Percentiles rank a stretch among this genome's conserved stretches.
Conservation (phyloP, 2,888 invertebrate species). For the Onchidella celtica region DNA sequence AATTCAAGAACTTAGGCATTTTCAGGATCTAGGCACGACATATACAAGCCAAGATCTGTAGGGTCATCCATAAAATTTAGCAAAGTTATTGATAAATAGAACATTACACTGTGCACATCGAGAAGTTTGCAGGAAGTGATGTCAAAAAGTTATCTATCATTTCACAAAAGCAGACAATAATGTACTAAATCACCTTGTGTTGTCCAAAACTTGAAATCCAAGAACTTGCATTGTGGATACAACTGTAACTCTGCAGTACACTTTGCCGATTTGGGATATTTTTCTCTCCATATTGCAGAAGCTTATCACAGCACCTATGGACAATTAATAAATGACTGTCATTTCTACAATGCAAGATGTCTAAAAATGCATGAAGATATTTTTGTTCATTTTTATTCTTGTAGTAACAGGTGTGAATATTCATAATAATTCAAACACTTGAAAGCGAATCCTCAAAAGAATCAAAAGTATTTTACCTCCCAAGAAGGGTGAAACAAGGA, state of each 20-base stretch:
- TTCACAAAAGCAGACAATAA: not conserved
- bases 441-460: not conserved
- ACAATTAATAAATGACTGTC: not conserved
- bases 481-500: too few relatives aligned
- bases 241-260: constrained; percentile 28
- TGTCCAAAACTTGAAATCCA: not conserved
- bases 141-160: not conserved
- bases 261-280: constrained; percentile 12
- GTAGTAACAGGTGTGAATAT: too few relatives aligned
- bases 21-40: too few relatives aligned
- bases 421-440: too few relatives aligned
- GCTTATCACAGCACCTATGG: constrained; percentile 17
- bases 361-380: too few relatives aligned
- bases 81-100: too few relatives aligned
- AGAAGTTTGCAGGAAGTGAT: not conserved
- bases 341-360: too few relatives aligned
- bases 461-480: too few relatives aligned
- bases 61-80: too few relatives aligned
- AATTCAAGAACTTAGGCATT: too few relatives aligned
- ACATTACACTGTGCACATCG: not conserved
- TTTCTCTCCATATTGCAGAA: constrained; percentile 28
- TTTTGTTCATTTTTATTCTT: too few relatives aligned
- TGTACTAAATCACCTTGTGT: not conserved
- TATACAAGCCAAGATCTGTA: too few relatives aligned
- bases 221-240: constrained; percentile 12